phyloP scores from a whole-genome alignment of 2,797 vertebrate genomes.

The Fundulus diaphanus region DNA sequence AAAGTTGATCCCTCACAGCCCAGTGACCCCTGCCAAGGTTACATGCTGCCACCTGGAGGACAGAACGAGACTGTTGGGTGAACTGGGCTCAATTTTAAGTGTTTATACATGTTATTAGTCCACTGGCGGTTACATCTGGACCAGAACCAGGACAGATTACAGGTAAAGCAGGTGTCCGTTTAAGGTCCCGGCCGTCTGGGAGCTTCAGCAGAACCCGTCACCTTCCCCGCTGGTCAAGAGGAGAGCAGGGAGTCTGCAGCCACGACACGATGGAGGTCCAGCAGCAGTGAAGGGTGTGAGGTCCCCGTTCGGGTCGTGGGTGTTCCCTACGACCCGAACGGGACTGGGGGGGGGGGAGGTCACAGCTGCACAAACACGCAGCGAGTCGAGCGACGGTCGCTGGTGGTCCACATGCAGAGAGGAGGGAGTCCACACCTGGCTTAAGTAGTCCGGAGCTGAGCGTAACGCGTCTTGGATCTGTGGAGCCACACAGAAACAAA shows the following conservation, averaged over 20 bases:
- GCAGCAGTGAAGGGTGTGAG: neutral
- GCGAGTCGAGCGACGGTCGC: conserved; percentile 16
- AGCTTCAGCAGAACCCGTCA: neutral
- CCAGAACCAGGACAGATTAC: conserved; percentile 13
- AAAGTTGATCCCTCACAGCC: conserved; percentile 41
- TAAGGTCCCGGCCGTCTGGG: no score
- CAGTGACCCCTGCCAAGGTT: neutral
- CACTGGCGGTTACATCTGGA: conserved; percentile 7
- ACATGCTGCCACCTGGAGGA: conserved; percentile 58
- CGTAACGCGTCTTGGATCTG: conserved; percentile 78
- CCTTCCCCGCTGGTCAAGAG: neutral
- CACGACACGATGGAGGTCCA: neutral
- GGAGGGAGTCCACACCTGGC: conserved; percentile 18
- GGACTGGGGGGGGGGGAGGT: conserved; percentile 5
- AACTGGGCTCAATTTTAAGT: neutral
- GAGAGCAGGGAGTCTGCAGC: neutral
- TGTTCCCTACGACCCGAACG: neutral
- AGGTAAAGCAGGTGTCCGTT: neutral
- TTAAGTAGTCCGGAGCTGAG: conserved; percentile 76
- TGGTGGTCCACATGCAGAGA: conserved; percentile 36
- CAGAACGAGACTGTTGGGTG: neutral
- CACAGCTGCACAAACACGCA: conserved; percentile 55
- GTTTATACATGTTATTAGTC: conserved; percentile 39
- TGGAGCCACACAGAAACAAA: conserved; percentile 18
- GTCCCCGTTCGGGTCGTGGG: neutral